A percentile compares a stretch with the other conserved stretches of the same genome.
Conservation (phyloP, 1,140 invertebrate species). For the Cyphomyrmex costatus region DNA sequence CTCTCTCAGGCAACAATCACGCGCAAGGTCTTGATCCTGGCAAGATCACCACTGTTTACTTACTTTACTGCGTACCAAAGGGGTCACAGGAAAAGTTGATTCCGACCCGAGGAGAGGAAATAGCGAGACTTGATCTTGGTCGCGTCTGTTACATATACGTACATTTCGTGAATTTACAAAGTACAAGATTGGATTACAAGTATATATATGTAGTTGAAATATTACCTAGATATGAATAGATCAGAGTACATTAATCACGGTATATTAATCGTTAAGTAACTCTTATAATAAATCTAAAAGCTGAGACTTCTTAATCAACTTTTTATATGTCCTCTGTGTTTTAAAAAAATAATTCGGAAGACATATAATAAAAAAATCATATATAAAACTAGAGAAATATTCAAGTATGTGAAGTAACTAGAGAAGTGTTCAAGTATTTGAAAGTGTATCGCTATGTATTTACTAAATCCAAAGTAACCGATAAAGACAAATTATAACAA, state of each 20-base stretch:
- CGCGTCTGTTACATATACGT: not conserved
- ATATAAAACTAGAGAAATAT: not conserved
- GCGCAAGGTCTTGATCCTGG: constrained; percentile 61
- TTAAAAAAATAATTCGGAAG: not conserved
- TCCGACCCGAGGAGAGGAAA: not conserved
- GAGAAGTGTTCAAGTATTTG: not conserved
- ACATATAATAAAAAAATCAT: not conserved
- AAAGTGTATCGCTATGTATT: not conserved
- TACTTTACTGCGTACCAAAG: not conserved
- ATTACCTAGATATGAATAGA: not conserved
- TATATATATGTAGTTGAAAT: not conserved
- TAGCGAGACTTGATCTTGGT: not conserved
- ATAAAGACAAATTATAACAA: not conserved
- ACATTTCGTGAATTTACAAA: not conserved
- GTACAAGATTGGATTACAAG: not conserved
- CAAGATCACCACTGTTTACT: constrained; percentile 48
- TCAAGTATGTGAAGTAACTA: not conserved
- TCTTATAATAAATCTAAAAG: not conserved
- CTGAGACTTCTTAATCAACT: not conserved
- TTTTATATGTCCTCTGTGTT: not conserved
- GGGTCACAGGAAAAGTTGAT: constrained; percentile 40
- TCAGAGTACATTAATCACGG: not conserved
- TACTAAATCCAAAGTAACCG: not conserved
- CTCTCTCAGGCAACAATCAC: constrained; percentile 31
- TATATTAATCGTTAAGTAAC: not conserved